A percentile compares a stretch with the other conserved stretches of the same genome.
phyloP scores from a whole-genome alignment of 2,888 invertebrate genomes.

The Agriopis leucophaearia region DNA sequence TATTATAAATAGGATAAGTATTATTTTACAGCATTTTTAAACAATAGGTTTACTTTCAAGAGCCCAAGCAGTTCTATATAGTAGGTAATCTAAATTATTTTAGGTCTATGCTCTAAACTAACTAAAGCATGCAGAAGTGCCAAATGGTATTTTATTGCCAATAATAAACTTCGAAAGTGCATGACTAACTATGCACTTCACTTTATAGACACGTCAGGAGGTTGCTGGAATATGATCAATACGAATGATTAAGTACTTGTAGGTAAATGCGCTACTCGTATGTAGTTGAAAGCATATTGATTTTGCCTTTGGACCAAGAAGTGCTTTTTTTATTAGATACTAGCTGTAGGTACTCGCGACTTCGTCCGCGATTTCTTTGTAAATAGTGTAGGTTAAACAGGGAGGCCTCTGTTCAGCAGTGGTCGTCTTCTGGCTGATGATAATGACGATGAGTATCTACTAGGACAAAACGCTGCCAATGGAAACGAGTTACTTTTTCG shows the following conservation, averaged over 20 bases:
- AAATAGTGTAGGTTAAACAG: too few species aligned
- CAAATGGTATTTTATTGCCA: conserved; percentile 30
- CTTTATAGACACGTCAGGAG: conserved; percentile 21
- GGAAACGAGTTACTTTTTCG: background rate
- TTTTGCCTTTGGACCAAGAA: background rate
- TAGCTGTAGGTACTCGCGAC: too few species aligned
- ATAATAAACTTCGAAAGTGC: conserved; percentile 21
- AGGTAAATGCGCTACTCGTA: background rate
- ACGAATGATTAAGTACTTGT: background rate
- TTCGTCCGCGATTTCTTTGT: too few species aligned
- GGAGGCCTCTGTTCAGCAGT: too few species aligned
- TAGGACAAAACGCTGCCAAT: conserved; percentile 15
- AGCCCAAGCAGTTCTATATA: conserved; percentile 10
- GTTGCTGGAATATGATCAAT: conserved; percentile 17
- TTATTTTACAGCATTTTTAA: too few species aligned
- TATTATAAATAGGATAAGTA: too few species aligned
- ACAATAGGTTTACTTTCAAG: background rate
- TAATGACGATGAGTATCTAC: too few species aligned
- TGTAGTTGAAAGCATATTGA: background rate
- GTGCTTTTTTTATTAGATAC: too few species aligned
- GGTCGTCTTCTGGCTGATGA: too few species aligned
- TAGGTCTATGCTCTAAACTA: too few species aligned
- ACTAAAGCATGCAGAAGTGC: conserved; percentile 4
- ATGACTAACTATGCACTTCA: conserved; percentile 30
- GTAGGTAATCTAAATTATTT: too few species aligned